Conservation (phyloP, 2,888 invertebrate species). For the Trichogramma evanescens region DNA sequence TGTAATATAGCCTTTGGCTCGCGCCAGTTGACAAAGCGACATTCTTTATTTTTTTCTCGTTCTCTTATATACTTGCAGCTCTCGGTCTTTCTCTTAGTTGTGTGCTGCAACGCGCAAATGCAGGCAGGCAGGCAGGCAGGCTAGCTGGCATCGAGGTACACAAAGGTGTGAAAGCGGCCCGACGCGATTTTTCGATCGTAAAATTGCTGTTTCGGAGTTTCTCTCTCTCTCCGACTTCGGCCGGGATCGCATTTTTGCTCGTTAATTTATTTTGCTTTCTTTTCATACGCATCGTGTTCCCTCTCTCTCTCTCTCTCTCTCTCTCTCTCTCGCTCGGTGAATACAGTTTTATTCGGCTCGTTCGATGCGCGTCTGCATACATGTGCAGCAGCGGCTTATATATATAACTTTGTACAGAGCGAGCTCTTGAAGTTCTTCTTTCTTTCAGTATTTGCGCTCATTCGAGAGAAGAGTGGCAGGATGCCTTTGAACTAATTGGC, state of each 20-base stretch:
- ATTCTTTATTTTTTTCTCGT: background rate
- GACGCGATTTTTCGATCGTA: conserved; percentile 14
- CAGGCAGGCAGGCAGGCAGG: background rate
- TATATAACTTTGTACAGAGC: too few relatives aligned
- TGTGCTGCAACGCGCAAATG: background rate
- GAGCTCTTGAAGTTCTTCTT: too few relatives aligned
- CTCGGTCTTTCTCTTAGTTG: background rate
- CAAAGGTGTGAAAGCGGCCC: conserved; percentile 12
- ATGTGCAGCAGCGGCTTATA: too few relatives aligned
- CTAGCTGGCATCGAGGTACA: background rate
- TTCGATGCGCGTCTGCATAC: too few relatives aligned
- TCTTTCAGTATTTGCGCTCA: too few relatives aligned
- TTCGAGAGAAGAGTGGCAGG: too few relatives aligned
- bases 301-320: too few relatives aligned
- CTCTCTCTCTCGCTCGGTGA: too few relatives aligned
- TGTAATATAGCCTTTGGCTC: background rate
- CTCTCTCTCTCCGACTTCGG: background rate
- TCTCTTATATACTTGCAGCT: background rate
- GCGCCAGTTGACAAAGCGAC: conserved; percentile 1
- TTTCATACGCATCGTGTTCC: background rate
- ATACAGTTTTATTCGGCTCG: too few relatives aligned
- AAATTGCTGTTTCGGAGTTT: conserved; percentile 17
- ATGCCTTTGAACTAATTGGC: too few relatives aligned
- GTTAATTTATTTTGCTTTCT: conserved; percentile 18
- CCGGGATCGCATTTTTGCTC: conserved; percentile 18